phyloP scores from a whole-genome alignment of 2,113 vertebrate genomes.

The Leucopsar rothschildi region DNA sequence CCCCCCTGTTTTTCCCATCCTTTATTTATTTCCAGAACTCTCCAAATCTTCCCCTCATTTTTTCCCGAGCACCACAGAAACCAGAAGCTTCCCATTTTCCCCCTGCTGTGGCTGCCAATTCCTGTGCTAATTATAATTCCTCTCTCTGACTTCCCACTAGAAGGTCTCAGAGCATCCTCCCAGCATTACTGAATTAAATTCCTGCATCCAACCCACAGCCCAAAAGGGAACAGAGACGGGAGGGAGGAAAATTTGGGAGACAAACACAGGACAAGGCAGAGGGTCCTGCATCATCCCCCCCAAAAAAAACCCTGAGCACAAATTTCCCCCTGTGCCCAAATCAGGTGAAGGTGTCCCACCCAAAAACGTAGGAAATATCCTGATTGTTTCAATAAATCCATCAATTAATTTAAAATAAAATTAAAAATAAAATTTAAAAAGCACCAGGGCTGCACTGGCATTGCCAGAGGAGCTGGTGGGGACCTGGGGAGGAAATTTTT shows the following conservation, averaged over 20 bases:
- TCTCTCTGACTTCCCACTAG: neutral
- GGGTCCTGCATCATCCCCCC: neutral
- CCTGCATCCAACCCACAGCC: neutral
- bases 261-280: accelerated
- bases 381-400: neutral
- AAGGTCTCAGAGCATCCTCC: constrained; percentile 2
- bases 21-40: neutral
- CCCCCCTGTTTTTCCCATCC: neutral
- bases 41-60: neutral
- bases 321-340: neutral
- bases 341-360: neutral
- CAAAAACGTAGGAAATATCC: neutral
- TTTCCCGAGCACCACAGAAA: neutral
- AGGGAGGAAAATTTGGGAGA: neutral
- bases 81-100: neutral
- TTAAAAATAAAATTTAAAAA: neutral
- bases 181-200: neutral
- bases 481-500: neutral
- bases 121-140: constrained; percentile 45
- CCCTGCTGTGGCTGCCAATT: constrained; percentile 13
- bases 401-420: no score
- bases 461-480: neutral
- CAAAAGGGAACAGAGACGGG: neutral
- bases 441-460: neutral
- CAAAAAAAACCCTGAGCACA: neutral